A percentile compares a stretch with the other conserved stretches of the same genome.
phyloP scores from a whole-genome alignment of 2,113 vertebrate genomes.

The Clarias magur region DNA sequence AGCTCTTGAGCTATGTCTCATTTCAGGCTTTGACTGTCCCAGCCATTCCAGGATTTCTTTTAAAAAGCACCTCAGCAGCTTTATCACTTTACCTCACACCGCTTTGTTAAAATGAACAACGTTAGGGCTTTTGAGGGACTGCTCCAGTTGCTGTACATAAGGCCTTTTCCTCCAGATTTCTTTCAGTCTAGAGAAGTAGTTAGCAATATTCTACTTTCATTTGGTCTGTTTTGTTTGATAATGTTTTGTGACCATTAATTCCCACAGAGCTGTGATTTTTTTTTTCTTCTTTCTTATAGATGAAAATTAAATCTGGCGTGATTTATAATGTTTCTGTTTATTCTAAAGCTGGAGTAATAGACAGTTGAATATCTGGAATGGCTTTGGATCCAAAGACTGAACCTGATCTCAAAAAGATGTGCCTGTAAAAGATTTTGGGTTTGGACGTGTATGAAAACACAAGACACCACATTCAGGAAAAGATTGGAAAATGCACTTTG shows the following conservation, averaged over 20 bases:
- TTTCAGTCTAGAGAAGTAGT: background rate
- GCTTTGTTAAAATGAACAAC: conserved; percentile 5
- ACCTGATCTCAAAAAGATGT: conserved; percentile 15
- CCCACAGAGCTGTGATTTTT: background rate
- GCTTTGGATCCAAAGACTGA: conserved; percentile 40
- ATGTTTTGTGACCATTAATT: background rate
- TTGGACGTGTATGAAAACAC: conserved; percentile 28
- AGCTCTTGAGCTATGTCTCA: conserved; percentile 9
- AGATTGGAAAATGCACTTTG: conserved; percentile 29
- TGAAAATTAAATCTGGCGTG: background rate
- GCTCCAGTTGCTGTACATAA: conserved; percentile 23
- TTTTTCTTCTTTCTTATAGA: background rate
- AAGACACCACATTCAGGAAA: conserved; percentile 42
- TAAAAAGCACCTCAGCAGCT: background rate
- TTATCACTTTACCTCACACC: conserved; percentile 3
- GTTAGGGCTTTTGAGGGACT: background rate
- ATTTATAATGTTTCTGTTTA: background rate
- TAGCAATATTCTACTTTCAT: background rate
- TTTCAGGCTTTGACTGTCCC: conserved; percentile 28
- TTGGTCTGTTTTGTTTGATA: conserved; percentile 2
- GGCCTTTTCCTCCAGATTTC: background rate
- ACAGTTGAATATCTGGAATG: conserved; percentile 23
- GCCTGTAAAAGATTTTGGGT: conserved; percentile 41
- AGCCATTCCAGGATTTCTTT: conserved; percentile 44
- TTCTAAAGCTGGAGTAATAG: conserved; percentile 20